A percentile compares a stretch with the other conserved stretches of the same genome.
Conservation (phyloP, 2,113 vertebrate genomes). For the Dasypus novemcinctus region DNA sequence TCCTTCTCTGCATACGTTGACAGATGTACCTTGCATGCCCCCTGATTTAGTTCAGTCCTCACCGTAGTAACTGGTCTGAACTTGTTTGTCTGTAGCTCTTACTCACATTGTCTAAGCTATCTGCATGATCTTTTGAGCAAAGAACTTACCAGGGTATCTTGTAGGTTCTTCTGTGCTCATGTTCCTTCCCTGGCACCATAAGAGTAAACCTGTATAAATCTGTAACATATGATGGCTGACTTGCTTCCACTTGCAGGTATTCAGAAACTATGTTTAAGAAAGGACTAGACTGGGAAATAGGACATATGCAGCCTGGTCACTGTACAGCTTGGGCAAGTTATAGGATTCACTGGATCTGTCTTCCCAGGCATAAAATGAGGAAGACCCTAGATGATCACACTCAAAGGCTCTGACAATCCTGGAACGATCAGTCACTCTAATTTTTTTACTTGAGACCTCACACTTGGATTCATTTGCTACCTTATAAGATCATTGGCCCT, state of each 20-base stretch:
- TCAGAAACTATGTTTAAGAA: background rate
- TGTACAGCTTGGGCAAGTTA: background rate
- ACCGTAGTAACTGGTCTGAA: background rate
- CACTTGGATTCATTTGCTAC: background rate
- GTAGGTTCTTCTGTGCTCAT: background rate
- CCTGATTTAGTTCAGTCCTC: background rate
- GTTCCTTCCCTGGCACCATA: background rate
- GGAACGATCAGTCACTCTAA: background rate
- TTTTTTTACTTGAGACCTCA: background rate
- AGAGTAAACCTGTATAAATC: background rate
- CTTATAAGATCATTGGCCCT: background rate
- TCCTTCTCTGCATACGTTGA: background rate
- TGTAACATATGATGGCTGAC: background rate
- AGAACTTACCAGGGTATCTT: background rate
- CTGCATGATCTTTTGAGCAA: slow-evolving; percentile 26
- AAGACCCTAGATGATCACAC: background rate
- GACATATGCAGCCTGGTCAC: background rate
- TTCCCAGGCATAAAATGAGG: background rate
- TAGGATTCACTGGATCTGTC: background rate
- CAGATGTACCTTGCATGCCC: background rate
- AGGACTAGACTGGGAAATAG: background rate
- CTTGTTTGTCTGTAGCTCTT: background rate
- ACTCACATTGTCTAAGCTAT: background rate
- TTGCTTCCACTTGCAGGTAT: background rate
- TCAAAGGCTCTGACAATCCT: background rate